Evolutionary conservation across 2,888 invertebrate species (phyloP).

Genomic region (Drosophila mimica): DNA sequence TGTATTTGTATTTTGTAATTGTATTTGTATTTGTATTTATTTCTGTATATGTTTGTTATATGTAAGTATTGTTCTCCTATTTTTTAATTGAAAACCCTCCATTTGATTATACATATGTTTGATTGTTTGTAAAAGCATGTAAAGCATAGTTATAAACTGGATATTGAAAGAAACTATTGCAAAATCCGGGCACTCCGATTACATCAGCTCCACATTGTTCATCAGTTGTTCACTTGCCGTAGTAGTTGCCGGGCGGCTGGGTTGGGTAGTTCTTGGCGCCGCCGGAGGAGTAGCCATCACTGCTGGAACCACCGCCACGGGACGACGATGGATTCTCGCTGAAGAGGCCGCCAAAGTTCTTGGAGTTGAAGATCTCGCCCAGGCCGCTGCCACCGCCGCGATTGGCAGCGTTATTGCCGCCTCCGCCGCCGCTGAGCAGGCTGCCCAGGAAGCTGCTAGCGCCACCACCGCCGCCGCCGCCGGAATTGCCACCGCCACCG

Average conservation of each 20-base stretch:
- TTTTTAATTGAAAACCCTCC: slow-evolving; percentile 53
- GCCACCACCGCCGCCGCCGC: slow-evolving; percentile 57
- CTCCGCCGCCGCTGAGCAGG: slow-evolving; percentile 69
- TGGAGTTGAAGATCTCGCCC: slow-evolving; percentile 82
- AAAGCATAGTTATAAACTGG: slow-evolving; percentile 6
- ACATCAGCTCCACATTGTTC: not conserved
- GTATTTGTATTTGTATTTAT: slow-evolving; percentile 41
- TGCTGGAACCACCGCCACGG: slow-evolving; percentile 33
- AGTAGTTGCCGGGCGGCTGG: slow-evolving; percentile 79
- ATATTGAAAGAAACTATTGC: slow-evolving; percentile 20
- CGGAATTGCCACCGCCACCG: slow-evolving; percentile 66
- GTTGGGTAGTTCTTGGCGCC: slow-evolving; percentile 83
- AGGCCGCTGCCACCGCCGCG: slow-evolving; percentile 65
- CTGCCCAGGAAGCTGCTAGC: slow-evolving; percentile 71
- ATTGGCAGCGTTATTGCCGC: slow-evolving; percentile 49
- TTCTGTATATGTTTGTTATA: slow-evolving; percentile 16
- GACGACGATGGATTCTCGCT: slow-evolving; percentile 81
- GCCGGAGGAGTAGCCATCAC: slow-evolving; percentile 51
- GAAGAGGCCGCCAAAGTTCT: slow-evolving; percentile 84
- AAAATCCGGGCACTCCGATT: not conserved
- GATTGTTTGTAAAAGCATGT: slow-evolving; percentile 18
- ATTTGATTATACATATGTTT: slow-evolving; percentile 48
- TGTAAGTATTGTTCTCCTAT: slow-evolving; percentile 43
- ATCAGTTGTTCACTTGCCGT: slow-evolving; percentile 51
- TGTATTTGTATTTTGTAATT: slow-evolving; percentile 1